Percentiles rank a stretch among this genome's conserved stretches.
Evolutionary conservation across 1,140 invertebrate species (phyloP).

Genomic region (Alviniconcha marisindica): DNA sequence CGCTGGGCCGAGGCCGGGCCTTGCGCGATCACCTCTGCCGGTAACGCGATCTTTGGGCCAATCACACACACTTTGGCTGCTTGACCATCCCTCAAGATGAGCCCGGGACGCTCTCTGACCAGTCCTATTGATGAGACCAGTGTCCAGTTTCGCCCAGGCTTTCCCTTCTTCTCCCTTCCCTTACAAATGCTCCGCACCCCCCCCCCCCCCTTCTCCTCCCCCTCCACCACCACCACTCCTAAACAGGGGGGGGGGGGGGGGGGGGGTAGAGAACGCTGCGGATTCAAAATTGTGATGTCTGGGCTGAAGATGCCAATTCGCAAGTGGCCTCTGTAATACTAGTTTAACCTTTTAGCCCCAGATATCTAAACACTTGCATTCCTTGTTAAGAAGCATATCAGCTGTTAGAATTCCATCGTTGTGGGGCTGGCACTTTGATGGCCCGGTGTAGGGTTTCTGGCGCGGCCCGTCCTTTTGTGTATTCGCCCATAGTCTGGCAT

Average conservation of each 20-base stretch:
- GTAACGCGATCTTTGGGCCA: background rate
- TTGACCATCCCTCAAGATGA: too few species aligned
- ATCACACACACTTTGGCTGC: too few species aligned
- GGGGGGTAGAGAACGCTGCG: background rate
- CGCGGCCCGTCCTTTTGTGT: background rate
- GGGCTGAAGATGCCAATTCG: background rate
- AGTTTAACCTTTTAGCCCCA: constrained; percentile 24
- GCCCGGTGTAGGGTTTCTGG: background rate
- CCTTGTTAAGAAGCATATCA: constrained; percentile 25
- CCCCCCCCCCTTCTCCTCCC: background rate
- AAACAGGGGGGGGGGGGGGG: background rate
- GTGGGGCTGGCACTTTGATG: constrained; percentile 26
- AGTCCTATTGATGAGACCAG: constrained; percentile 1
- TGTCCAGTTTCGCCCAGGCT: background rate
- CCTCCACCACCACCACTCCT: background rate
- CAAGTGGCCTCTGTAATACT: constrained; percentile 4
- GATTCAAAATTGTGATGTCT: constrained; percentile 12
- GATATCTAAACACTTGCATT: constrained; percentile 1
- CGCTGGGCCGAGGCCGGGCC: background rate
- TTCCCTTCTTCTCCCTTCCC: background rate
- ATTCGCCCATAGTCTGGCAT: too few species aligned
- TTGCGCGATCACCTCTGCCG: background rate
- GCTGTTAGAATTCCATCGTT: constrained; percentile 24
- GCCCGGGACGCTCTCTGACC: too few species aligned
- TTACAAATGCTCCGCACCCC: background rate